Percentiles rank a stretch among this genome's conserved stretches.
phyloP scores from a whole-genome alignment of 2,888 invertebrate species.

The Sarcophaga variegata region DNA sequence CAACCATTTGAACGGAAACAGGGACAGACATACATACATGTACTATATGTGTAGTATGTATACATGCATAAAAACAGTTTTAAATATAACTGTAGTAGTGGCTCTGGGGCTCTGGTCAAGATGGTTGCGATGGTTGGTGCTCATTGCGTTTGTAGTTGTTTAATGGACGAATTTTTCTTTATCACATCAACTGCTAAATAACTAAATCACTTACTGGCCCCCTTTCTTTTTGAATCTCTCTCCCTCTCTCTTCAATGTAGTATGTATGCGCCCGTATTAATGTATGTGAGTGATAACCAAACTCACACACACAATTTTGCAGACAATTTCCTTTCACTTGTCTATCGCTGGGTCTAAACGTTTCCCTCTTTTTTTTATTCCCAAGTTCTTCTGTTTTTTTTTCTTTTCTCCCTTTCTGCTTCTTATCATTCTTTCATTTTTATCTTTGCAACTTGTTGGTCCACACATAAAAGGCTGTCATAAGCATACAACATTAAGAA shows the following conservation, averaged over 20 bases:
- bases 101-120: too few species aligned
- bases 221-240: too few species aligned
- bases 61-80: conserved; percentile 14
- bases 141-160: conserved; percentile 30
- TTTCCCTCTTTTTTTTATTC: conserved; percentile 22
- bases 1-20: neutral
- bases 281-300: neutral
- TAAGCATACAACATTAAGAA: conserved; percentile 58
- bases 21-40: neutral
- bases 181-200: conserved; percentile 57
- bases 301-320: neutral
- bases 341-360: conserved; percentile 38
- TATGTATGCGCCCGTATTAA: too few species aligned
- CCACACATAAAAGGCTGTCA: conserved; percentile 54
- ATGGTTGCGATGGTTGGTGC: too few species aligned
- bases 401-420: neutral
- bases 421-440: neutral
- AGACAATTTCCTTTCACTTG: conserved; percentile 48
- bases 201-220: conserved; percentile 21
- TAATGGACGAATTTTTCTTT: conserved; percentile 40
- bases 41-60: too few species aligned
- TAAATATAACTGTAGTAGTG: conserved; percentile 24
- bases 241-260: conserved; percentile 6
- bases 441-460: conserved; percentile 33
- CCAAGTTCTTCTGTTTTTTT: neutral